Evolutionary conservation across 2,797 vertebrate species (phyloP).

Genomic region (Pitangus sulphuratus): DNA sequence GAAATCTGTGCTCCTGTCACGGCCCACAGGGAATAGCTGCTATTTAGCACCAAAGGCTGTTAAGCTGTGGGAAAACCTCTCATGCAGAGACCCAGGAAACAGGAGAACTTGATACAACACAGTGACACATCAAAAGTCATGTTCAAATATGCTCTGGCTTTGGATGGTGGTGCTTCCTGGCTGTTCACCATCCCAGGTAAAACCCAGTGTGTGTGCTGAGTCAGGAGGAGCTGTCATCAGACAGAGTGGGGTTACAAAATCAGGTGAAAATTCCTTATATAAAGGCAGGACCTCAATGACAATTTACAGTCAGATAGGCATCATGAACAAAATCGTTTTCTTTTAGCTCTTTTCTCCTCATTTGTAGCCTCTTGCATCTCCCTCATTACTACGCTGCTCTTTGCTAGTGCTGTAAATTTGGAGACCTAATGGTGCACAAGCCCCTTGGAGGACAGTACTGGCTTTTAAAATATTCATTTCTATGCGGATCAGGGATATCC

Average conservation of each 20-base stretch:
- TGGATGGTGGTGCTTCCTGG: not conserved
- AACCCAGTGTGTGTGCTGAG: not conserved
- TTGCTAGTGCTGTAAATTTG: slow-evolving; percentile 54
- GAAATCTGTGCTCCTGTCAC: not conserved
- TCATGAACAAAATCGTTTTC: not conserved
- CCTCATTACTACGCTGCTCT: slow-evolving; percentile 29
- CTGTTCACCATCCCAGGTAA: not conserved
- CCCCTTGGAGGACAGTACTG: slow-evolving; percentile 37
- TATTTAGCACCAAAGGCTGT: not conserved
- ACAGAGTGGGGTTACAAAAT: not conserved
- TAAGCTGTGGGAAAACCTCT: not conserved
- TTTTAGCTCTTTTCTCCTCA: not conserved
- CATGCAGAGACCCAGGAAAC: not conserved
- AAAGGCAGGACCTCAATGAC: not conserved
- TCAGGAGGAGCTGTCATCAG: not conserved
- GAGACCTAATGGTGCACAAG: slow-evolving; percentile 34
- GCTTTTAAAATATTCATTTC: slow-evolving; percentile 66
- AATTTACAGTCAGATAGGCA: not conserved
- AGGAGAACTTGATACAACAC: not conserved
- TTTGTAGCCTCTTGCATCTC: not conserved
- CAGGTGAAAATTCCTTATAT: not conserved
- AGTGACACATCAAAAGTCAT: not conserved
- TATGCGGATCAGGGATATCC: slow-evolving; percentile 66
- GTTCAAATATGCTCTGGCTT: not conserved
- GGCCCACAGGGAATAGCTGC: not conserved